These are phyloP conservation scores for Panagrolaimus sp. DNA, from an alignment of 1,140 invertebrate genomes.

Conservation along the genomic window DNA sequence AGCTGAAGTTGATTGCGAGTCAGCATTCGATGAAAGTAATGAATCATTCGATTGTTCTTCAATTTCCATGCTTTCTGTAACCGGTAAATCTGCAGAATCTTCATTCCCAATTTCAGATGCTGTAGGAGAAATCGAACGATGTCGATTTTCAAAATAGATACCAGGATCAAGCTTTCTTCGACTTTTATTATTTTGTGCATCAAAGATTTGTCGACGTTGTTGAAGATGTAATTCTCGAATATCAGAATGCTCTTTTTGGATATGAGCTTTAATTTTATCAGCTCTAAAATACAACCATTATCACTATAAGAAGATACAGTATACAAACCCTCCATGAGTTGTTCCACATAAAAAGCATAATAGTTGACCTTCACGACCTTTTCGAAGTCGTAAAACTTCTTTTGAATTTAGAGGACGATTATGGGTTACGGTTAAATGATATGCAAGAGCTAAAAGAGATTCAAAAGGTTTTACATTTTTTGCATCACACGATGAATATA, in stretches of 20 bases:
- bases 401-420: slow-evolving; percentile 11
- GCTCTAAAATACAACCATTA: slow-evolving; percentile 18
- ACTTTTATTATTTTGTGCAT: no score
- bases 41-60: no score
- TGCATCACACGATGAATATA: slow-evolving; percentile 1
- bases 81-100: no score
- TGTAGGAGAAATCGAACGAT: no score
- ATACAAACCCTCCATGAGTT: slow-evolving; percentile 9
- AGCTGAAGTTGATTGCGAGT: no score
- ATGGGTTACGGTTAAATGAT: slow-evolving; percentile 25
- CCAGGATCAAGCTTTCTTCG: no score
- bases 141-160: no score
- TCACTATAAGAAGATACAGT: background rate
- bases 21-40: no score
- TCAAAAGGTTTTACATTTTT: slow-evolving; percentile 12
- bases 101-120: no score
- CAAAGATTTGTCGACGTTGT: no score
- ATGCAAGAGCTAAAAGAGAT: slow-evolving; percentile 15
- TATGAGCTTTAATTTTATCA: slow-evolving; percentile 19
- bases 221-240: background rate
- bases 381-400: background rate
- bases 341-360: slow-evolving; percentile 7
- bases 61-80: no score
- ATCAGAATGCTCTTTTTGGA: slow-evolving; percentile 18
- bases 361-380: slow-evolving; percentile 5